Base-by-base conservation (phyloP, 2,888 invertebrate species). In the Catocala sponsa region DNA sequence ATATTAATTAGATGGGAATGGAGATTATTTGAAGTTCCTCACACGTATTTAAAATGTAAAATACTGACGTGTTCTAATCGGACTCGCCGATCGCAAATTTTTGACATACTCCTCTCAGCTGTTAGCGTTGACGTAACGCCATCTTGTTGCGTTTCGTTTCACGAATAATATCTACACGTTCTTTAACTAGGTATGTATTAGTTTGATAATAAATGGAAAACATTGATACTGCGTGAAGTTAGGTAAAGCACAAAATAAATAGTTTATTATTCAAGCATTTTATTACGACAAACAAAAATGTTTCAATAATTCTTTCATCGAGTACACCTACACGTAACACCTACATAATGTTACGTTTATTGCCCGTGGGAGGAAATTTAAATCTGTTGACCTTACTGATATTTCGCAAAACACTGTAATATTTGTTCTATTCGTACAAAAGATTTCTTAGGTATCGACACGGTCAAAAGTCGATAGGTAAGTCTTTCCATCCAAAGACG, bases 41-140 rank as follows among this genome's bases (percentile, higher is more conserved):
- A 70, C 72, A 67, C 59, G 61, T 80, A 75, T 59, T 79, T 0
- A 78, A 79, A 64, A 65, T 54, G 41, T 67, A 69, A 82, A 83
- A 80, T 79, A 89, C 91, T 92, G 92, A 92, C 92, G 92, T 92
- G 92, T 90, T 85, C 80, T 72, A 72, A 72, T 82, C 70, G 64
- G 68, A 91, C 85, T 90, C 83, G 91, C 82, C 75, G 78, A 70
- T 38, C 52, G 55, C 50, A 62, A 62, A 60, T 60, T 63, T 75
- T 81, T 86, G 83, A 87, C 85, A 65, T 82, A 76, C 54, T 0
- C 42, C 25, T 44, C 69, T 71, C 84, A 83, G 84, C 83, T 84
- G 85, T 72, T 72, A 77, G 76, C 76, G 76, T 60, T 74, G 70
- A 59, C 69, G 65, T 68, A 63, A 13, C 73, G 77, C 76, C 76